Evolutionary conservation across 2,888 invertebrate species (phyloP).

Genomic region (Cosmia pyralina): DNA sequence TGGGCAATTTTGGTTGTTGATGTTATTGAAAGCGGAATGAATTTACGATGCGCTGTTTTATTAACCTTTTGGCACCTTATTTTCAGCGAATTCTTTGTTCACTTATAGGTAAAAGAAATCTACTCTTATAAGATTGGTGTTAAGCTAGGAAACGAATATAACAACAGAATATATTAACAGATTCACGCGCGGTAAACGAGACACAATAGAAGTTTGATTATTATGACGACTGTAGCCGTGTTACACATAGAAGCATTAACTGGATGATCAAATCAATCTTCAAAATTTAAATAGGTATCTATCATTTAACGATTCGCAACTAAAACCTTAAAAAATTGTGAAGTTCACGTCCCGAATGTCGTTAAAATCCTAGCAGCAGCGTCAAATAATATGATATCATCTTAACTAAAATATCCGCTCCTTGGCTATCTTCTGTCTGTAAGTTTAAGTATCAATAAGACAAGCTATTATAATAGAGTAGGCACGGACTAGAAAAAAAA

Average conservation of each 20-base stretch:
- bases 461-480: background rate
- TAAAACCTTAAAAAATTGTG: background rate
- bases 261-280: too few species aligned
- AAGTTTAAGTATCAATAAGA: constrained; percentile 28
- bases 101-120: background rate
- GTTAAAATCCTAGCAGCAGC: constrained; percentile 25
- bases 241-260: too few species aligned
- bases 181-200: too few species aligned
- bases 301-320: background rate
- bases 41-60: constrained; percentile 10
- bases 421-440: constrained; percentile 48
- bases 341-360: constrained; percentile 8
- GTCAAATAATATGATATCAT: constrained; percentile 55
- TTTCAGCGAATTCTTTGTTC: background rate
- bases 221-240: too few species aligned
- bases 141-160: background rate
- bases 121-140: background rate
- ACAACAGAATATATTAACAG: too few species aligned
- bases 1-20: constrained; percentile 31
- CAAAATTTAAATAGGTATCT: background rate
- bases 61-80: background rate
- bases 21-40: constrained; percentile 24
- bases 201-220: too few species aligned
- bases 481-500: too few species aligned
- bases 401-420: constrained; percentile 54